Evolutionary conservation across 2,888 invertebrate species (phyloP), one percentile per base, ranked within the genome.

Genomic region (Alentia gelatinosa): DNA sequence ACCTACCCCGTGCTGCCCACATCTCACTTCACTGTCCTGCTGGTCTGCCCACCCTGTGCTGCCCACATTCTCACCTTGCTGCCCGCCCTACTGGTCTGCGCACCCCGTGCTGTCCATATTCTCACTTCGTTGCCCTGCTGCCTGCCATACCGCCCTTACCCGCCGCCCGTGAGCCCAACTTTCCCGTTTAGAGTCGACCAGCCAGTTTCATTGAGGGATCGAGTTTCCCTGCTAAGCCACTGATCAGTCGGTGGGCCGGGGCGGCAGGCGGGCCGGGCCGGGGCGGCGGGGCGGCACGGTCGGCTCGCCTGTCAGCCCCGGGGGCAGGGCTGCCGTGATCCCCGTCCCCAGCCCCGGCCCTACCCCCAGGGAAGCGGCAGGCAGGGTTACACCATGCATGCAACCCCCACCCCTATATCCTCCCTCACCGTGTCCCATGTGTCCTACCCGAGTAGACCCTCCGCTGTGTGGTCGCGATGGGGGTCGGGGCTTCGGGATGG

Each of bases 291-390:
- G 9, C n/a, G 83, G 26, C 86, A n/a, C 15, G 86, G 42, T 12
- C 86, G 23, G 86, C 47, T 86, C 86, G 86, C 26, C 86, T 86
- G 50, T 86, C 86, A 86, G 86, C 86, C 86, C 86, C 47, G 86
- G 86, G 86, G 86, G 86, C 86, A 86, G 47, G 86, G 86, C 86
- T 42, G 86, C 47, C 86, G 86, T 86, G 86, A 86, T 86, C 86
- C 86, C 47, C 35, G 40, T n/a, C n/a, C 40, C 42, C 42, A n/a
- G 39, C 15, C 40, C 39, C 86, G 47, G 26, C 47, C 50, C 50
- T 23, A 3, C 86, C 86, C 86, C 86, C 42, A 30, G 86, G 86
- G 86, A n/a, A 47, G 47, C 33, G 86, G 47, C 86, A 47, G 75
- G 47, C 90, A 37, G 75, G 86, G 86, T 86, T 86, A 86, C 86